A percentile compares a stretch with the other conserved stretches of the same genome.
These are phyloP conservation scores for Hipparchia sbordonii DNA, from an alignment of 2,888 invertebrate species.

Conservation along the genomic window DNA sequence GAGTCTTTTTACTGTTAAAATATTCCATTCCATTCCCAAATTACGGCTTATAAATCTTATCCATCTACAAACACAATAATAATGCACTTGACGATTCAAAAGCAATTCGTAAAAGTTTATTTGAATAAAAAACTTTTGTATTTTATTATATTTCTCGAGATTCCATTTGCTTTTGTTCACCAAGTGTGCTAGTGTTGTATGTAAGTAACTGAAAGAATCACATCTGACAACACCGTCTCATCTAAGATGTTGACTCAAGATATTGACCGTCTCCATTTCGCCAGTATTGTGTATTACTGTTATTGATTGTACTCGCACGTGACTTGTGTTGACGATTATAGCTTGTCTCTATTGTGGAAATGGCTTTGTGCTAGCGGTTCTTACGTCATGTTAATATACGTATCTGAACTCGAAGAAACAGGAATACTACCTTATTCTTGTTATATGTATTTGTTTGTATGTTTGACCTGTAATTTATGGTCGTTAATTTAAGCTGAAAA, in stretches of 20 bases:
- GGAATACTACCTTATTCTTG: not conserved
- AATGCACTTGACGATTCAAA: no score
- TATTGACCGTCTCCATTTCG: constrained; percentile 77
- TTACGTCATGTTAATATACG: constrained; percentile 15
- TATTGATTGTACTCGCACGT: constrained; percentile 80
- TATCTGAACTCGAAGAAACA: constrained; percentile 10
- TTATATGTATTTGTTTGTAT: no score
- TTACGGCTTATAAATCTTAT: no score
- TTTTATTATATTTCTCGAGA: no score
- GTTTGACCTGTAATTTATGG: no score
- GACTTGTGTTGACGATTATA: constrained; percentile 77
- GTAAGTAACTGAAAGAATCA: constrained; percentile 38
- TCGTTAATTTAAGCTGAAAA: no score
- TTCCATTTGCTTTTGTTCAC: no score
- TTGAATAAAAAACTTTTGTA: no score
- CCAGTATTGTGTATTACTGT: constrained; percentile 78
- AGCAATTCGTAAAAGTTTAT: no score
- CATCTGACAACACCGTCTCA: constrained; percentile 58
- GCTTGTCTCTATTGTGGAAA: constrained; percentile 60
- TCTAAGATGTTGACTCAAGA: constrained; percentile 74
- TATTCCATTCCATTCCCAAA: no score
- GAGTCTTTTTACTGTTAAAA: no score
- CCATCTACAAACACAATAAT: no score
- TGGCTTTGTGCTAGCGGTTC: constrained; percentile 45
- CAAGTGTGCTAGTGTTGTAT: not conserved